A percentile compares a stretch with the other conserved stretches of the same genome.
Evolutionary conservation across 2,888 invertebrate species (phyloP).

Genomic region (Pseudoips prasinana): DNA sequence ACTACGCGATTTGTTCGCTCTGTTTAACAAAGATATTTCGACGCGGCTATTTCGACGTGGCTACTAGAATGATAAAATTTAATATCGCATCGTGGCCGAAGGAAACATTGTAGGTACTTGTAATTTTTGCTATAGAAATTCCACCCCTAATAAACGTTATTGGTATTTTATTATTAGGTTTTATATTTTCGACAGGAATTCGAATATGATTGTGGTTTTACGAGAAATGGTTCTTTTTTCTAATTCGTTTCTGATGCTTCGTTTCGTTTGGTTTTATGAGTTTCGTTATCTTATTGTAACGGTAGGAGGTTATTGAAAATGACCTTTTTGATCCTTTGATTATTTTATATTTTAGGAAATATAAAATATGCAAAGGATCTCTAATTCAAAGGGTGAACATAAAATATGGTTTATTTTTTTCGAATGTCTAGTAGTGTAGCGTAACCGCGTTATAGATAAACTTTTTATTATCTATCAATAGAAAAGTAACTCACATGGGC

Average conservation of each 20-base stretch:
- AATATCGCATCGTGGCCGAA: conserved; percentile 55
- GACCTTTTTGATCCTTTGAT: no score
- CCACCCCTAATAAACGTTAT: conserved; percentile 46
- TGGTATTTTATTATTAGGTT: conserved; percentile 46
- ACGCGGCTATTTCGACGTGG: conserved; percentile 42
- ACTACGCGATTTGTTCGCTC: conserved; percentile 49
- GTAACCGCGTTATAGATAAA: no score
- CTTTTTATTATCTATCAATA: no score
- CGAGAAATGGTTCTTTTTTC: conserved; percentile 19
- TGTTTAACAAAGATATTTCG: conserved; percentile 65
- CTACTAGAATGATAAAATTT: conserved; percentile 65
- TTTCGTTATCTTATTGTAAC: no score
- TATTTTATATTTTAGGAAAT: no score
- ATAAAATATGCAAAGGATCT: no score
- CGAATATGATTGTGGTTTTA: conserved; percentile 28
- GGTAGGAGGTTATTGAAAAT: no score
- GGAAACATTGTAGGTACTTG: conserved; percentile 30
- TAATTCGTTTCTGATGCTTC: conserved; percentile 15
- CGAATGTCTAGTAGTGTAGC: no score
- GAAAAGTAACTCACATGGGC: no score
- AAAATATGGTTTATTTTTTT: no score
- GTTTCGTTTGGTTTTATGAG: neutral
- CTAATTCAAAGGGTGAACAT: no score
- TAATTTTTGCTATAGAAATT: conserved; percentile 51
- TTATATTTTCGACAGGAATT: conserved; percentile 20